These are phyloP conservation scores for Vicugna pacos DNA, from an alignment of 2,113 vertebrate species.

Conservation along the genomic window DNA sequence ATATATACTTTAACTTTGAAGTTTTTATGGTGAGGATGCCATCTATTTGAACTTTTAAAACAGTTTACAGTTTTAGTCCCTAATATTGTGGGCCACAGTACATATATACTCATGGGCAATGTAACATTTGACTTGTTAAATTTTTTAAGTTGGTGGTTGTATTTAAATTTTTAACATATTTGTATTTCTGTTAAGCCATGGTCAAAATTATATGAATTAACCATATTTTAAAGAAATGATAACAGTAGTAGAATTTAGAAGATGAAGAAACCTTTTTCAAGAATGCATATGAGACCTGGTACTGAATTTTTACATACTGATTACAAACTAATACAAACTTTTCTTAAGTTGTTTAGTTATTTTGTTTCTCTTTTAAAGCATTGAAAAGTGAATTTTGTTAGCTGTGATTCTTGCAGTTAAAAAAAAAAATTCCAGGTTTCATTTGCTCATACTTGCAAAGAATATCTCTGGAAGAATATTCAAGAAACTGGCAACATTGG, in stretches of 20 bases:
- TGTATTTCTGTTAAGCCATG: not conserved
- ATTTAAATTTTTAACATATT: constrained; percentile 1
- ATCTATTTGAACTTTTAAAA: not conserved
- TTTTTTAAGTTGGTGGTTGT: not conserved
- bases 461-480: not conserved
- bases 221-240: constrained; percentile 10
- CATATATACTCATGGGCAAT: not conserved
- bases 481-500: constrained; percentile 20
- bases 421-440: not conserved
- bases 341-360: not conserved
- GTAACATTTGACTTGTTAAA: constrained; percentile 3
- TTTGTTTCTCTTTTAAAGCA: not conserved
- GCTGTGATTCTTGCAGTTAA: not conserved
- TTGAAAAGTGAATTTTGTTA: constrained; percentile 19
- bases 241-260: not conserved
- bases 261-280: not conserved
- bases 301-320: not conserved
- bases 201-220: constrained; percentile 3
- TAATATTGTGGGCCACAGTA: not conserved
- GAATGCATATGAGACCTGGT: not conserved
- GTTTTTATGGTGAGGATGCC: not conserved
- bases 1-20: not conserved
- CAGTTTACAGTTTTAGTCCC: not conserved
- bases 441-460: not conserved
- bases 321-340: not conserved